Conservation (phyloP, 1,140 invertebrate species). For the Gryon sp. region DNA sequence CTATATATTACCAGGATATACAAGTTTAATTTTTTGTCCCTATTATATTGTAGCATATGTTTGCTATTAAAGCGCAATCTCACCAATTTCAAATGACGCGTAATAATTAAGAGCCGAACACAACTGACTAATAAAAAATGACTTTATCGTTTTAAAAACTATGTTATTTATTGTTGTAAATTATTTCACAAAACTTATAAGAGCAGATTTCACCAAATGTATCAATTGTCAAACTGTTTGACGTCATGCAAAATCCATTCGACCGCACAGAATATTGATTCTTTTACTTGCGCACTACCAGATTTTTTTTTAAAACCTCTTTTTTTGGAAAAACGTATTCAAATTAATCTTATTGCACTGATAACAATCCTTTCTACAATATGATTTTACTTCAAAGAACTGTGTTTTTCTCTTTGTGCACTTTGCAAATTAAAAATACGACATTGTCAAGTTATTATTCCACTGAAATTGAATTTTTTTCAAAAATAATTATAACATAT, state of each 20-base stretch:
- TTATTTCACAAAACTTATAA: not conserved
- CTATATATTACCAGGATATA: slow-evolving; percentile 11
- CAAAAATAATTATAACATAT: too few species aligned
- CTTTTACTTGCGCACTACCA: not conserved
- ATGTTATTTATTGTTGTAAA: not conserved
- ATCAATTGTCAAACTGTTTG: slow-evolving; percentile 21
- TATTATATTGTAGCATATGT: not conserved
- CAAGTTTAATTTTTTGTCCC: not conserved
- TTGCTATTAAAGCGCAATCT: slow-evolving; percentile 20
- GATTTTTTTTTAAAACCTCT: too few species aligned
- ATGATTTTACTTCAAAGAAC: too few species aligned
- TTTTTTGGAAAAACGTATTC: too few species aligned
- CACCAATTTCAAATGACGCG: not conserved
- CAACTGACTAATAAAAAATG: not conserved
- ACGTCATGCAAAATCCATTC: slow-evolving; percentile 20
- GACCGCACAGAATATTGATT: slow-evolving; percentile 13
- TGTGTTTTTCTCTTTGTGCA: too few species aligned
- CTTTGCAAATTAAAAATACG: too few species aligned
- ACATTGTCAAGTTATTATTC: too few species aligned
- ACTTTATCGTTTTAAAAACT: not conserved
- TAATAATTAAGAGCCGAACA: not conserved
- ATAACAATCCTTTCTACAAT: too few species aligned
- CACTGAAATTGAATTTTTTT: too few species aligned
- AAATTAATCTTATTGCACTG: too few species aligned
- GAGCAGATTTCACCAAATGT: not conserved